These are phyloP conservation scores for Catocala sponsa DNA, from an alignment of 2,888 invertebrate genomes.

Conservation along the genomic window DNA sequence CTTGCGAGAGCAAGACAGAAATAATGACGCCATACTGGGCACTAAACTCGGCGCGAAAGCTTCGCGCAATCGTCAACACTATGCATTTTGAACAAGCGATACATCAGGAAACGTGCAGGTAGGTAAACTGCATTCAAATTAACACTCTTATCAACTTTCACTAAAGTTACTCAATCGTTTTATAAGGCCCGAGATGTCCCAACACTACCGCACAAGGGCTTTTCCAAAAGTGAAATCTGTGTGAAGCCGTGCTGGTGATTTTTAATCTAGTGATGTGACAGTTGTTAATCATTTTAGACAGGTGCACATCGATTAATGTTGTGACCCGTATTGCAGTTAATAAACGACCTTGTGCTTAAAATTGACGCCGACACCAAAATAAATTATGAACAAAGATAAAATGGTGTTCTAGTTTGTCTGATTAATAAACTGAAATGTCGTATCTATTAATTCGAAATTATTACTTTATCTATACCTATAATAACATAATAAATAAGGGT, in stretches of 20 bases:
- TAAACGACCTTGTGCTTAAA: no score
- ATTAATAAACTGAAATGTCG: no score
- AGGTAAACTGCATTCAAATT: conserved; percentile 84
- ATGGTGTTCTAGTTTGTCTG: no score
- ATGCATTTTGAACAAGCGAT: conserved; percentile 98
- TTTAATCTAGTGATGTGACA: no score
- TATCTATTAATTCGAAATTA: no score
- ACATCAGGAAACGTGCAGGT: conserved; percentile 98
- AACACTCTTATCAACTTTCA: conserved; percentile 1
- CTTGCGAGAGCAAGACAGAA: conserved; percentile 97
- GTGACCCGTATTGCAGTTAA: no score
- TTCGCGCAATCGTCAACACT: conserved; percentile 97
- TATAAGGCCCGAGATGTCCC: background rate
- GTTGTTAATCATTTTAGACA: no score
- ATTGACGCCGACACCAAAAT: no score
- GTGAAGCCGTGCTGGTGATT: background rate
- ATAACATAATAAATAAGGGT: no score
- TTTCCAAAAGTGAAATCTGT: conserved; percentile 6
- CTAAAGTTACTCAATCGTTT: background rate
- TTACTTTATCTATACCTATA: no score
- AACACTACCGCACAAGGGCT: conserved; percentile 4
- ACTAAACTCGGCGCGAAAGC: conserved; percentile 96
- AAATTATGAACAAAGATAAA: no score
- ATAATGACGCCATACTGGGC: conserved; percentile 98
- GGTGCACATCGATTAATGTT: no score